These are phyloP conservation scores for Lepus timidus DNA, from an alignment of 2,113 vertebrate genomes.

Conservation along the genomic window DNA sequence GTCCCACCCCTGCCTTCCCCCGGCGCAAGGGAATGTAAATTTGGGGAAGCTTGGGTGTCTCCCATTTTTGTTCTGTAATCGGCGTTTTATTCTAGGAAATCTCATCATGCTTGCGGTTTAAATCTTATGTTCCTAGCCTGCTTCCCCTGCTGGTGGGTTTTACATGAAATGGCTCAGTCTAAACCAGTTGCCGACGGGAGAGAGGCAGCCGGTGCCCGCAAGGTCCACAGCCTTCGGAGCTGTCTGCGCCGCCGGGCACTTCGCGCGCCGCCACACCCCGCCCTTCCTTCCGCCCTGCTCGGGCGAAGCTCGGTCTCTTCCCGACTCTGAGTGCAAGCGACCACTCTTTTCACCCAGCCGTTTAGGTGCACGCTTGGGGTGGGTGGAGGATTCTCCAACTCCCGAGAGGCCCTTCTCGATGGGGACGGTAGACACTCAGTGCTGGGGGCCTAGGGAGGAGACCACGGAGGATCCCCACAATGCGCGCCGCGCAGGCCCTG, in stretches of 20 bases:
- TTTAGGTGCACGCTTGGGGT: not conserved
- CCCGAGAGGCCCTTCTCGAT: not conserved
- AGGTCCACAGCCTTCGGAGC: constrained; percentile 65
- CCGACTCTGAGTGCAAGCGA: constrained; percentile 71
- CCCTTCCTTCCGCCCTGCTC: constrained; percentile 14
- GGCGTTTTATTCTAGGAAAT: constrained; percentile 88
- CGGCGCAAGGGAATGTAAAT: constrained; percentile 84
- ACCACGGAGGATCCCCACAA: not conserved
- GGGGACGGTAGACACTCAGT: no score
- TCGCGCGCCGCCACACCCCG: accelerated
- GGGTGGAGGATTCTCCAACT: not conserved
- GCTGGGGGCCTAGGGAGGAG: not conserved
- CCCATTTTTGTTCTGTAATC: constrained; percentile 86
- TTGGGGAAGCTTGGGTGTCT: constrained; percentile 86
- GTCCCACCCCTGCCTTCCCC: constrained; percentile 79
- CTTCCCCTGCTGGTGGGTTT: constrained; percentile 77
- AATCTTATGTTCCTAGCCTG: constrained; percentile 82
- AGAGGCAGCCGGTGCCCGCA: constrained; percentile 62
- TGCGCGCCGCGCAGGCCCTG: not conserved
- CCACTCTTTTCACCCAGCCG: not conserved
- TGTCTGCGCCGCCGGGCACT: not conserved
- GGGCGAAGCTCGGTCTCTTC: constrained; percentile 70
- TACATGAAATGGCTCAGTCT: constrained; percentile 81
- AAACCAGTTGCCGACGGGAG: constrained; percentile 76
- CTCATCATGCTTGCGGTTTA: constrained; percentile 88